These are phyloP conservation scores for Fregata magnificens DNA, from an alignment of 2,113 vertebrate species.

Conservation along the genomic window DNA sequence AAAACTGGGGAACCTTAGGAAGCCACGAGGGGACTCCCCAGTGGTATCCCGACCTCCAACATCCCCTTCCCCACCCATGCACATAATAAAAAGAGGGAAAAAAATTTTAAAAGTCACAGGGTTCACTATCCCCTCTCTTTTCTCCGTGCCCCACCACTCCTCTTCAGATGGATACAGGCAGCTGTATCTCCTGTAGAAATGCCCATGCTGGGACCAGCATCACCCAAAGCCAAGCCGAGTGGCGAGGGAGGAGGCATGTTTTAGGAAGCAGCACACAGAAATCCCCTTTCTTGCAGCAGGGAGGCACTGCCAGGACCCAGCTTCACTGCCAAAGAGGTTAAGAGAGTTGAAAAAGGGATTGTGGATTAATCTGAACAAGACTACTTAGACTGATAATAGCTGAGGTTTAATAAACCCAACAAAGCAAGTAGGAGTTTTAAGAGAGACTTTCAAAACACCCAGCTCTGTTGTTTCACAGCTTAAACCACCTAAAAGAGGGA, in stretches of 20 bases:
- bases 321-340: background rate
- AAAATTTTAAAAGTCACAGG: rapidly evolving
- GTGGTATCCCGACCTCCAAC: background rate
- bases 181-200: background rate
- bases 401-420: background rate
- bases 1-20: background rate
- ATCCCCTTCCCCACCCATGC: background rate
- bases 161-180: background rate
- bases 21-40: background rate
- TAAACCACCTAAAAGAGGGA: background rate
- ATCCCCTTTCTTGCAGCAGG: background rate
- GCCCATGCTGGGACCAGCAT: background rate
- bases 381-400: background rate
- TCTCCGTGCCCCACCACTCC: rapidly evolving
- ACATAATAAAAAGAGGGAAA: rapidly evolving
- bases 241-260: rapidly evolving
- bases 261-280: background rate
- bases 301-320: background rate
- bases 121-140: background rate
- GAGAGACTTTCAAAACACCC: background rate
- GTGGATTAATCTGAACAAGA: background rate
- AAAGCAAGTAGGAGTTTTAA: background rate
- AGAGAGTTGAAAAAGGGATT: background rate
- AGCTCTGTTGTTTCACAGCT: background rate
- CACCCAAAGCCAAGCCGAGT: rapidly evolving